Percentiles rank a stretch among this genome's conserved stretches.
These are phyloP conservation scores for Eptatretus atami DNA, from an alignment of 2,797 vertebrate species.

Conservation along the genomic window DNA sequence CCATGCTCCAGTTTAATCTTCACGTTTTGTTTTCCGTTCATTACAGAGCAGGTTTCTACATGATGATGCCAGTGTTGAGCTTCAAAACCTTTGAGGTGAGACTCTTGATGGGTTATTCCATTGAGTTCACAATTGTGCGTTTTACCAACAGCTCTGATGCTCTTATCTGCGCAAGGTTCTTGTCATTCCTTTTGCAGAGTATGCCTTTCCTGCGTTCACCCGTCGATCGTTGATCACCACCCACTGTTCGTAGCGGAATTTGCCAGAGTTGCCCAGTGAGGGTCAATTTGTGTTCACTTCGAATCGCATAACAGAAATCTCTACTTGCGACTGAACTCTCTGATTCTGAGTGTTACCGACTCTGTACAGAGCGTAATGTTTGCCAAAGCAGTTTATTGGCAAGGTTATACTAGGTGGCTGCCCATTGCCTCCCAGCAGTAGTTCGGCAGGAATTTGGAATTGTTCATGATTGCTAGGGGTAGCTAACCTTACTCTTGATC, in stretches of 20 bases:
- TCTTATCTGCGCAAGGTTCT: background rate
- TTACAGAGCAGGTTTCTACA: conserved; percentile 50
- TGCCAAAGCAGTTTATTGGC: too few species aligned
- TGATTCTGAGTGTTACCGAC: too few species aligned
- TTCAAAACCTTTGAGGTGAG: conserved; percentile 48
- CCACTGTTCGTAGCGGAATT: conserved; percentile 68
- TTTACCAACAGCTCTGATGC: background rate
- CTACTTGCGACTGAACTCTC: too few species aligned
- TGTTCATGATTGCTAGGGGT: too few species aligned
- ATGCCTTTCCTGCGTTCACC: conserved; percentile 58
- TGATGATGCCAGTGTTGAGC: conserved; percentile 36
- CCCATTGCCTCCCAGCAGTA: too few species aligned
- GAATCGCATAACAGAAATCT: too few species aligned
- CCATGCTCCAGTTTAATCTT: too few species aligned
- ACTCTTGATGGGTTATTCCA: background rate
- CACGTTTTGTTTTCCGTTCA: conserved; percentile 8
- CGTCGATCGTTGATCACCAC: conserved; percentile 36
- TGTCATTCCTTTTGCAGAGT: conserved; percentile 22
- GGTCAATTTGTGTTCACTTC: too few species aligned
- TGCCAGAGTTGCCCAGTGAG: conserved; percentile 58
- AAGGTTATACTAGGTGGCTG: too few species aligned
- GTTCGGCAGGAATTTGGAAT: too few species aligned
- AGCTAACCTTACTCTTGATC: too few species aligned
- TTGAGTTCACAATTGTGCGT: background rate
- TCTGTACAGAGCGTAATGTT: too few species aligned